These are phyloP conservation scores for Gnathonemus echidnorhynchus DNA, from an alignment of 2,113 vertebrate species.

Conservation along the genomic window DNA sequence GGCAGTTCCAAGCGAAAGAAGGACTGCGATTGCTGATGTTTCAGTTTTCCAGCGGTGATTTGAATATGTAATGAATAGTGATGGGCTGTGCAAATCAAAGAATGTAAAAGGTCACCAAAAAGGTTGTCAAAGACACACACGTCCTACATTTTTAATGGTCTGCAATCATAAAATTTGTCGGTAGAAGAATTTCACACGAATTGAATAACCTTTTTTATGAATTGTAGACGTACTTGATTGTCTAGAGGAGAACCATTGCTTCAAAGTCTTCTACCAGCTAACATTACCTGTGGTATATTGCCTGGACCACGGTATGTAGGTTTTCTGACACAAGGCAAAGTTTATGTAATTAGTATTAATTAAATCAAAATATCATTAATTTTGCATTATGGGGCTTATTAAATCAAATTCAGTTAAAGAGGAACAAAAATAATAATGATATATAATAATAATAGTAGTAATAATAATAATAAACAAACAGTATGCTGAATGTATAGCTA, in stretches of 20 bases:
- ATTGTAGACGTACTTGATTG: background rate
- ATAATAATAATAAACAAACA: background rate
- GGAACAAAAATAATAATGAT: background rate
- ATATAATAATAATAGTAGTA: background rate
- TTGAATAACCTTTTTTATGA: conserved; percentile 1
- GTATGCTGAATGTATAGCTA: background rate
- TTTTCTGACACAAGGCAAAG: background rate
- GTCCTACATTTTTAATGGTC: background rate
- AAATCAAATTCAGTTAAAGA: background rate
- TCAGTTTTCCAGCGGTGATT: background rate
- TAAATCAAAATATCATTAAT: background rate
- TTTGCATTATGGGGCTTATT: background rate
- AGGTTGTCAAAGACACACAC: background rate
- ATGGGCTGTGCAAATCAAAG: conserved; percentile 6
- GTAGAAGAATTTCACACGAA: background rate
- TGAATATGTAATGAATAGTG: background rate
- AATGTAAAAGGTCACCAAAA: background rate
- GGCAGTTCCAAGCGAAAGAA: background rate
- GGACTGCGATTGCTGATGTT: background rate
- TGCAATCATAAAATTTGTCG: conserved; percentile 5
- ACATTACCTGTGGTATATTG: background rate
- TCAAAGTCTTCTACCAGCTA: background rate
- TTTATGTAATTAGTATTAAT: background rate
- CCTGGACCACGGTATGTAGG: background rate
- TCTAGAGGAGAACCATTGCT: background rate